Base-by-base conservation (phyloP, 1,140 invertebrate genomes). In the Habropoda laboriosa region DNA sequence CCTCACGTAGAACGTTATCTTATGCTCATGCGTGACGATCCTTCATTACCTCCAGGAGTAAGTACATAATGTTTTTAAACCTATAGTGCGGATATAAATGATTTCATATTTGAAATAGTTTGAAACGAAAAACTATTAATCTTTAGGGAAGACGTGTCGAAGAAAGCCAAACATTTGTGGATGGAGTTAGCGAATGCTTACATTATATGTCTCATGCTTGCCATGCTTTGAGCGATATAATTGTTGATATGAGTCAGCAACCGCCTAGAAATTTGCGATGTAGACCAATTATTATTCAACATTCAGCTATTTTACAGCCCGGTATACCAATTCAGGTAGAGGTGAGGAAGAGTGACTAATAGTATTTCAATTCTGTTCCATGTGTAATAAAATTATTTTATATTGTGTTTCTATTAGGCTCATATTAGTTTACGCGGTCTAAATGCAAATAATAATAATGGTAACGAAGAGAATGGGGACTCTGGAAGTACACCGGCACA, bases 181-280 rank as follows among this genome's bases (percentile, higher is more conserved):
- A 96, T 86, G 92, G 95, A 21, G 96, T 97, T 1, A 96, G 96
- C 0, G 96, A 97, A 90, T 93, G 96, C 32, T 93, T 98, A 79
- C 98, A 99, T 89, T 96, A 95, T 71, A 92, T 98, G 70, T 95
- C 97, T 8, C 98, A 99, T 89, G 96, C 96, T 32, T 96, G 97
- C 90, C 98, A 99, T 90, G 95, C 96, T 5, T 92, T 98, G 13
- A 98, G 97, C 89, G 98, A 99, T 87, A 94, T 98, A 42, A 96
- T 96, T 90, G 94, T 97, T 51, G 95, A 97, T 82, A 94, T 97
- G 42, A 93, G 93, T 35, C 94, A 94, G 79, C 91, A 94, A 10
- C 95, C 96, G 18, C 97, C 96, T 1, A 92, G 97, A 79, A 94
- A 94, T 79, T 92, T 98, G 32, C 93, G 95, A 61, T 97, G 96